A percentile compares a stretch with the other conserved stretches of the same genome.
Evolutionary conservation across 2,113 vertebrate species (phyloP).

Genomic region (Eptesicus fuscus): DNA sequence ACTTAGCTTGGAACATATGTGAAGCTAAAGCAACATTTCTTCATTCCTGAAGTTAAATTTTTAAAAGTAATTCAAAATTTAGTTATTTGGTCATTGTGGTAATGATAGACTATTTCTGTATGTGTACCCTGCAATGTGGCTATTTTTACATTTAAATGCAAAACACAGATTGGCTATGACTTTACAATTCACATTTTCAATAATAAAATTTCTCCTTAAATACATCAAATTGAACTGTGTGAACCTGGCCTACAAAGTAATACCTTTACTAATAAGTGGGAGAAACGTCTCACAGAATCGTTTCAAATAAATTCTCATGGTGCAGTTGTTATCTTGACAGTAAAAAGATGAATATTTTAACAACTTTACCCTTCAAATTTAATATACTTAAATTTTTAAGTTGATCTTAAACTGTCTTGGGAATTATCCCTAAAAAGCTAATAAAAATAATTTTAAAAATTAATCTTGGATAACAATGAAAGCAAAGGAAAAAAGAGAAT

Average conservation of each 20-base stretch:
- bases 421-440: background rate
- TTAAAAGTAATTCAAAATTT: background rate
- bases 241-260: background rate
- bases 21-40: background rate
- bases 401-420: background rate
- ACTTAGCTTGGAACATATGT: background rate
- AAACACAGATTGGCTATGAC: background rate
- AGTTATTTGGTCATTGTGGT: background rate
- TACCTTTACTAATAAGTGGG: background rate
- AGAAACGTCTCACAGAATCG: background rate
- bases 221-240: background rate
- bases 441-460: background rate
- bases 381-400: background rate
- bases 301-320: background rate
- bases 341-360: background rate
- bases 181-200: slow-evolving; percentile 4
- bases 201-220: background rate
- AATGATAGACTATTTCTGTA: background rate
- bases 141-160: background rate
- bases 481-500: background rate
- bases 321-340: background rate
- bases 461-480: background rate
- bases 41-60: background rate
- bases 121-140: background rate
- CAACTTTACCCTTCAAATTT: slow-evolving; percentile 7